Conservation (phyloP, 2,113 vertebrate species). For the Coptodon bakossiorum region DNA sequence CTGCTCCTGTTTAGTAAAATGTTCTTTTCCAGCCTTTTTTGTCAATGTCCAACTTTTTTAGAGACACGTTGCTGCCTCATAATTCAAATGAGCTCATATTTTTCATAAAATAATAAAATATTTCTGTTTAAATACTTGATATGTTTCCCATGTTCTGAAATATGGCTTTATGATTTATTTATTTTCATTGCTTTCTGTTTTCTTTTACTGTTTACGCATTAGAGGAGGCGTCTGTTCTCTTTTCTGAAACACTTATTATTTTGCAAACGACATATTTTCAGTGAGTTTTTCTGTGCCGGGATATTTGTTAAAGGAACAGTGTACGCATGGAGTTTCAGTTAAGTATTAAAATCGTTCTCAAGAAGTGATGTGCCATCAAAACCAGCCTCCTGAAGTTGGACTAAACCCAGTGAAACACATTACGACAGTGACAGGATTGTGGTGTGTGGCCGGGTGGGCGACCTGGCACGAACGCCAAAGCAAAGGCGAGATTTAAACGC, state of each 20-base stretch:
- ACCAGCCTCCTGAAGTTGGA: not conserved
- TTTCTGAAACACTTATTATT: not conserved
- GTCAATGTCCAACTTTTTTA: not conserved
- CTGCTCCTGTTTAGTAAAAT: not conserved
- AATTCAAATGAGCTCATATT: not conserved
- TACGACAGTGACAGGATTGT: rapidly evolving
- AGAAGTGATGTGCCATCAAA: not conserved
- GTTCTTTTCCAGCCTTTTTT: not conserved
- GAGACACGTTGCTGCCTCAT: not conserved
- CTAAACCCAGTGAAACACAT: not conserved
- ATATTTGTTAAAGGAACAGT: not conserved
- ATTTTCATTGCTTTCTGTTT: not conserved
- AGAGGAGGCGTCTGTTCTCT: not conserved
- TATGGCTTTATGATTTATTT: not conserved
- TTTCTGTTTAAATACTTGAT: not conserved
- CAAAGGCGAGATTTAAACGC: not conserved
- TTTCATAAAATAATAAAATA: not conserved
- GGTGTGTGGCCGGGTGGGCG: rapidly evolving
- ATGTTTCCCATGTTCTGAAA: not conserved
- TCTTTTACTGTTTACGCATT: not conserved
- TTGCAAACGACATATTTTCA: not conserved
- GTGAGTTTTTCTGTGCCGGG: not conserved
- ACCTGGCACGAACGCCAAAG: not conserved
- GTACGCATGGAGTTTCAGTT: not conserved
- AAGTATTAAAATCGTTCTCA: not conserved